These are phyloP conservation scores for Chondrosia reniformis DNA, from an alignment of 37 sponge, comb jelly and placozoan species.

Conservation along the genomic window DNA sequence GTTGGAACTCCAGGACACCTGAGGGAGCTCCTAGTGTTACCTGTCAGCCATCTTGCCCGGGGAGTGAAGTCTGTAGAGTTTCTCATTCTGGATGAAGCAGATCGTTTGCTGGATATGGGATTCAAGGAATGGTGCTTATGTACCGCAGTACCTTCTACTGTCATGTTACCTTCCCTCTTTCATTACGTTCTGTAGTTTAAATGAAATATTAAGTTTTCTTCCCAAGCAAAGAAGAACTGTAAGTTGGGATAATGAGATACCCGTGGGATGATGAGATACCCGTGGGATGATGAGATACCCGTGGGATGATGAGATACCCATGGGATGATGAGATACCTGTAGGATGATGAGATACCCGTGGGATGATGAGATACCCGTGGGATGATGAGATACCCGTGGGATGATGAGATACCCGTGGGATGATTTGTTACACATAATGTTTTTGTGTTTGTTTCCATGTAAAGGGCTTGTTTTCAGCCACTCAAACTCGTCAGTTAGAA, in stretches of 20 bases:
- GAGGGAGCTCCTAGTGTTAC: slow-evolving; percentile 57
- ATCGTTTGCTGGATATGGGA: slow-evolving; percentile 89
- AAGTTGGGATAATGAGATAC: too few species aligned
- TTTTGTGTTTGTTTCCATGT: not conserved
- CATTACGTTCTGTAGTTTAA: slow-evolving; percentile 39
- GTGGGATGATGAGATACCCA: too few species aligned
- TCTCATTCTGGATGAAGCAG: slow-evolving; percentile 96
- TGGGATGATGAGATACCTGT: too few species aligned
- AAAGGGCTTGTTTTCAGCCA: slow-evolving; percentile 96
- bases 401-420: too few species aligned
- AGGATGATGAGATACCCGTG: too few species aligned
- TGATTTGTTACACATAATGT: too few species aligned
- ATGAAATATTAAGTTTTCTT: slow-evolving; percentile 69
- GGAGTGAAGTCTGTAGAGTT: slow-evolving; percentile 67
- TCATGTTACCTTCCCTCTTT: not conserved
- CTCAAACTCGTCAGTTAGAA: slow-evolving; percentile 83
- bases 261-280: too few species aligned
- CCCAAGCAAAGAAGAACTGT: slow-evolving; percentile 93
- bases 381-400: too few species aligned
- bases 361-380: too few species aligned
- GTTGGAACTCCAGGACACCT: slow-evolving; percentile 88
- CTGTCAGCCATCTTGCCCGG: slow-evolving; percentile 36
- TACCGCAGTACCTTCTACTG: not conserved
- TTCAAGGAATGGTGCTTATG: slow-evolving; percentile 61
- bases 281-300: too few species aligned